Evolutionary conservation across 2,797 vertebrate genomes (phyloP).

Genomic region (Falco berigora): DNA sequence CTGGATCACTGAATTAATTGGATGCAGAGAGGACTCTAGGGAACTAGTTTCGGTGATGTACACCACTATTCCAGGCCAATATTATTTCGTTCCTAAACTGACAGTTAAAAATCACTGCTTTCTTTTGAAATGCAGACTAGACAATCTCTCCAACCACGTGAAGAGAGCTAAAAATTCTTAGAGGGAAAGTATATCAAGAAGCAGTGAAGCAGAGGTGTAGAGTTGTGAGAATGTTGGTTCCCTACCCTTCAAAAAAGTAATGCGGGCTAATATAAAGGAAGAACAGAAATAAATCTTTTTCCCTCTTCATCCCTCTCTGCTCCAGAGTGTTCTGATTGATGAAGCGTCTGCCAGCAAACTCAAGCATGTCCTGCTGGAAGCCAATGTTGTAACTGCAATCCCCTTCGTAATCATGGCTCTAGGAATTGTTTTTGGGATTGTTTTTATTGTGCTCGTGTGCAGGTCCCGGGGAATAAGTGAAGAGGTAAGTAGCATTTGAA

Average conservation of each 20-base stretch:
- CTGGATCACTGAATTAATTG: not conserved
- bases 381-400: constrained; percentile 79
- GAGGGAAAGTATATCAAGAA: not conserved
- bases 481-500: constrained; percentile 73
- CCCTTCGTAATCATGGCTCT: constrained; percentile 89
- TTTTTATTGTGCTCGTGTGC: constrained; percentile 83
- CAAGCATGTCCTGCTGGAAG: constrained; percentile 51
- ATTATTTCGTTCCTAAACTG: not conserved
- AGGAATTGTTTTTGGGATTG: constrained; percentile 79
- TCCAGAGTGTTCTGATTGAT: constrained; percentile 89
- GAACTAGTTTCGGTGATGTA: not conserved
- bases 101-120: not conserved
- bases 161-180: not conserved
- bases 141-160: not conserved
- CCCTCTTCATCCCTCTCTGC: not conserved
- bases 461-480: constrained; percentile 70
- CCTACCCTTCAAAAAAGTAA: not conserved
- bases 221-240: not conserved
- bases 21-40: not conserved
- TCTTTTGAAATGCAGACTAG: not conserved
- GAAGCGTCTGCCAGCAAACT: constrained; percentile 79
- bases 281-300: not conserved
- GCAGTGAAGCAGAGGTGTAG: not conserved
- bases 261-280: not conserved
- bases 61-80: not conserved